Evolutionary conservation across 2,888 invertebrate species (phyloP), one percentile per base, ranked within the genome.

Genomic region (Oscheius sp.): DNA sequence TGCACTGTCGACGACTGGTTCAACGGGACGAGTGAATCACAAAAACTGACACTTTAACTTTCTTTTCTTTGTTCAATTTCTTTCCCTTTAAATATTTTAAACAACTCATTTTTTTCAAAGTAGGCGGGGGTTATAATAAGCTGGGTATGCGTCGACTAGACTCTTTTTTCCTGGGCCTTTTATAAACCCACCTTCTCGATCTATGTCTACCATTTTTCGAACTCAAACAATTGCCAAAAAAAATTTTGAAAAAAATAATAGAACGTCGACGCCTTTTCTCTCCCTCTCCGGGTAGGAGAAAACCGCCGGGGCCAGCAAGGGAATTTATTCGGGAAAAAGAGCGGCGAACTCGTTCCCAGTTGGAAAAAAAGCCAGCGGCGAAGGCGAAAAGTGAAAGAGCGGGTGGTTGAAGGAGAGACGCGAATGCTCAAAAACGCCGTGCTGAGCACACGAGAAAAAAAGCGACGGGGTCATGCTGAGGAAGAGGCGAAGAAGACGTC

Each of bases 291-390:
- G 52, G 35, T n/a, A 18, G 49, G 18, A 29, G 27, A 69, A 56
- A 55, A 68, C 49, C 29, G 18, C 7, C n/a, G 52, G 41, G n/a
- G 66, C 2, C 35, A 35, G 35, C 3, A 18, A 21, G 25, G 43
- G 56, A 69, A 55, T 69, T 69, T 69, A 69, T 69, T 55, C 41
- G 43, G 55, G 56, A 69, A 69, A 69, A 53, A 69, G 69, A 69
- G 43, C 35, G 56, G 53, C 56, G 69, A 69, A 69, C 69, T 69
- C 69, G 69, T 69, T 69, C 56, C 69, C 56, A 68, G 55, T 56
- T 56, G 43, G 43, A 29, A 69, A 69, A 63, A 69, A 69, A 53
- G 69, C 69, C 49, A 52, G 27, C 66, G 66, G 66, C 66, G 52
- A 66, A 66, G 49, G 27, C 49, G 66, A 66, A 61, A 61, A 35